Evolutionary conservation across 2,888 invertebrate species (phyloP).

Genomic region (Tuta absoluta): DNA sequence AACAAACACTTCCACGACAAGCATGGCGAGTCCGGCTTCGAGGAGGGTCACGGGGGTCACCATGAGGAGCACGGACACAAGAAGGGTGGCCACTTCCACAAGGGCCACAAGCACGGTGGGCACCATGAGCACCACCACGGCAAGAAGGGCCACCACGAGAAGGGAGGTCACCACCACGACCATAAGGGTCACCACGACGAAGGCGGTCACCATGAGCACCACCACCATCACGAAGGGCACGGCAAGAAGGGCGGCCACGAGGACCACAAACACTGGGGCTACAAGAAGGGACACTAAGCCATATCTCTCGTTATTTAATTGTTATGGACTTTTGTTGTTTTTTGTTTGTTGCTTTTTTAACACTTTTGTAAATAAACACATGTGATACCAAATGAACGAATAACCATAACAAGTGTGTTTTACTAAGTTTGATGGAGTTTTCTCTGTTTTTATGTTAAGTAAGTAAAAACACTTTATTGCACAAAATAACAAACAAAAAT

Average conservation of each 20-base stretch:
- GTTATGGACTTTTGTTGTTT: constrained; percentile 16
- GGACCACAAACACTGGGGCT: constrained; percentile 90
- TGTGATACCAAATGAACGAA: constrained; percentile 11
- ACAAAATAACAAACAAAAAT: too few relatives aligned
- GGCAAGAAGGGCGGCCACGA: constrained; percentile 90
- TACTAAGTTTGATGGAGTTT: too few relatives aligned
- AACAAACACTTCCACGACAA: constrained; percentile 92
- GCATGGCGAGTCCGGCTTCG: constrained; percentile 88
- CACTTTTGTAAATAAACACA: constrained; percentile 36
- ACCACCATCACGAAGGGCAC: constrained; percentile 86
- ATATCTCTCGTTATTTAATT: constrained; percentile 7
- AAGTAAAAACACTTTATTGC: too few relatives aligned
- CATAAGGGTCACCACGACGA: constrained; percentile 90
- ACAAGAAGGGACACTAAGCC: constrained; percentile 78
- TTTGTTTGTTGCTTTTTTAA: constrained; percentile 28
- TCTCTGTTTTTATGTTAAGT: neutral
- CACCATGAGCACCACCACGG: constrained; percentile 90
- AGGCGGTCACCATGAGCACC: constrained; percentile 88
- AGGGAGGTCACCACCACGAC: constrained; percentile 89
- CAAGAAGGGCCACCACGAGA: constrained; percentile 89
- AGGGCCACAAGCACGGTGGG: constrained; percentile 88
- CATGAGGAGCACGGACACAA: constrained; percentile 89
- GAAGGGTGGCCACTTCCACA: constrained; percentile 90
- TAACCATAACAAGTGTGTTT: neutral
- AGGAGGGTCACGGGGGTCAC: constrained; percentile 89